Conservation (phyloP, 2,113 vertebrate species). For the Microtus montanus region DNA sequence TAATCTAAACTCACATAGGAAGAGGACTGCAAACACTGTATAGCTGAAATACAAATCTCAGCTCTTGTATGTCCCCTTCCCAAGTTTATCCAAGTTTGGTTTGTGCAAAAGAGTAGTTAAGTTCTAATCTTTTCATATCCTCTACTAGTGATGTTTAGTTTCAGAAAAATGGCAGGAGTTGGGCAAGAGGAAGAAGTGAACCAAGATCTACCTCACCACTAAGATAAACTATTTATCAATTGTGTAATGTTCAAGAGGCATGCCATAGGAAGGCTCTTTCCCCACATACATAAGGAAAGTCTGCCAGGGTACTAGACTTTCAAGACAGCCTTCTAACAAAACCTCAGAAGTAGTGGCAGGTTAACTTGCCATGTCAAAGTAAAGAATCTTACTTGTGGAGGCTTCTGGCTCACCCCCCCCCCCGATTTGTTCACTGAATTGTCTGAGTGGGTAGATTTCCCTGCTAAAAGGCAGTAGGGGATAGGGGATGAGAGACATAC, state of each 20-base stretch:
- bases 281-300: not conserved
- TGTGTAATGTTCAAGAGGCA: not conserved
- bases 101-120: not conserved
- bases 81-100: not conserved
- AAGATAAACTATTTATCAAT: not conserved
- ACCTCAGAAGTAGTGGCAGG: not conserved
- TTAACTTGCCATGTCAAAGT: not conserved
- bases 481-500: not conserved
- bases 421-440: not conserved
- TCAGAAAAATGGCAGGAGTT: not conserved
- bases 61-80: fast-evolving
- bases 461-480: not conserved
- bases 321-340: not conserved
- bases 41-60: not conserved
- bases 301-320: not conserved
- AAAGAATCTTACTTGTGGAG: not conserved
- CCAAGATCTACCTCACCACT: not conserved
- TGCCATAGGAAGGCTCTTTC: not conserved
- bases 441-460: not conserved
- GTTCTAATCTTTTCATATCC: not conserved
- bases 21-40: not conserved
- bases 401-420: not conserved
- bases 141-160: not conserved
- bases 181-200: not conserved
- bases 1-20: not conserved